A percentile compares a stretch with the other conserved stretches of the same genome.
Evolutionary conservation across 2,888 invertebrate genomes (phyloP).

Genomic region (Cactoblastis cactorum): DNA sequence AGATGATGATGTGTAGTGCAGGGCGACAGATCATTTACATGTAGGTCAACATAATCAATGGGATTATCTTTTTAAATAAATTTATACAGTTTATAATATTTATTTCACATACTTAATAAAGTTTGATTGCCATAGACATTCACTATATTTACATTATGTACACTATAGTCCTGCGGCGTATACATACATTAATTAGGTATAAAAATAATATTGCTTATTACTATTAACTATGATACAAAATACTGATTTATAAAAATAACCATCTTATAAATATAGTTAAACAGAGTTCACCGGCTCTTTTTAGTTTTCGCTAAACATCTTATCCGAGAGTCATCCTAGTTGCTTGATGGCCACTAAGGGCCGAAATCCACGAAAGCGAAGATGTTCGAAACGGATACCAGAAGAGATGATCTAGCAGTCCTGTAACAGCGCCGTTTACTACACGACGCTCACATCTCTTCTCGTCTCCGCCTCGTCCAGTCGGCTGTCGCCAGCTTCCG

Average conservation of each 20-base stretch:
- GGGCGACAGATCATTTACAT: too few relatives aligned
- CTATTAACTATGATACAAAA: background rate
- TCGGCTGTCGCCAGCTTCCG: too few relatives aligned
- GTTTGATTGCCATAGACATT: conserved; percentile 14
- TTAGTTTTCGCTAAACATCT: background rate
- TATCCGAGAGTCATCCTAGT: too few relatives aligned
- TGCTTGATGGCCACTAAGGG: too few relatives aligned
- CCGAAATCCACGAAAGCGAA: too few relatives aligned
- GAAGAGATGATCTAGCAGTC: too few relatives aligned
- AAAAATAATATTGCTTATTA: background rate
- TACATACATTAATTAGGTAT: conserved; percentile 4
- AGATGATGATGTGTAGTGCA: too few relatives aligned
- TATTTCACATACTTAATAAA: conserved; percentile 10
- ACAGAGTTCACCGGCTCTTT: too few relatives aligned
- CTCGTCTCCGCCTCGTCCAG: too few relatives aligned
- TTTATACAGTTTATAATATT: background rate
- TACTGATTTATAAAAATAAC: background rate
- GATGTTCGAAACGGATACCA: too few relatives aligned
- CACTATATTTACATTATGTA: conserved; percentile 23
- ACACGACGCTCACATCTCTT: too few relatives aligned
- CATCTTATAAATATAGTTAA: background rate
- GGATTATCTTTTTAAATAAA: background rate
- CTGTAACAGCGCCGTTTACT: too few relatives aligned
- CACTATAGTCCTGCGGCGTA: conserved; percentile 11
- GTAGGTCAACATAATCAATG: conserved; percentile 16